A percentile compares a stretch with the other conserved stretches of the same genome.
These are phyloP conservation scores for Amblyteles armatorius DNA, from an alignment of 2,888 invertebrate genomes.

Conservation along the genomic window DNA sequence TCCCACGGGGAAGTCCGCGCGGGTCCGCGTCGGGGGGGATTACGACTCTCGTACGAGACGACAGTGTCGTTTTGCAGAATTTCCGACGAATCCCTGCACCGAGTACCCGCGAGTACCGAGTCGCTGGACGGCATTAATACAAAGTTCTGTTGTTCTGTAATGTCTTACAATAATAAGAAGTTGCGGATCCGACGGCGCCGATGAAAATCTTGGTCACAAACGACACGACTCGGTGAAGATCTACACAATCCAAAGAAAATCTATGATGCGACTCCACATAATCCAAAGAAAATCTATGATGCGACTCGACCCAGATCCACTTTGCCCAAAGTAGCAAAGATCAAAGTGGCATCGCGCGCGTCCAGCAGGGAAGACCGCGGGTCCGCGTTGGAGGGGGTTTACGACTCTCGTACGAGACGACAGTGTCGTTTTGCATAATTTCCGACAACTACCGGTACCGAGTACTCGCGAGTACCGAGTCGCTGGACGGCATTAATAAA, in stretches of 20 bases:
- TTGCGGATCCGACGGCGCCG: too few relatives aligned
- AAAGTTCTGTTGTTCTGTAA: too few relatives aligned
- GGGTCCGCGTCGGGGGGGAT: constrained; percentile 43
- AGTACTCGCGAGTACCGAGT: not conserved
- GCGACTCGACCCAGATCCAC: too few relatives aligned
- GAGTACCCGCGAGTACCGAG: not conserved
- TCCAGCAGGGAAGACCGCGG: constrained; percentile 20
- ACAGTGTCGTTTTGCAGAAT: constrained; percentile 14
- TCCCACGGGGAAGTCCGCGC: constrained; percentile 20
- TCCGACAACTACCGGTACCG: not conserved
- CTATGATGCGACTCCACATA: not conserved
- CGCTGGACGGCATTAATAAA: not conserved
- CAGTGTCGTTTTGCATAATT: constrained; percentile 21
- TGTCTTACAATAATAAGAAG: too few relatives aligned
- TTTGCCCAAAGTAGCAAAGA: too few relatives aligned
- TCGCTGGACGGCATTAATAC: not conserved
- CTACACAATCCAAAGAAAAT: not conserved
- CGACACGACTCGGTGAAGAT: not conserved
- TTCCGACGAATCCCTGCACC: constrained; percentile 1
- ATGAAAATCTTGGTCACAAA: not conserved
- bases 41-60: constrained; percentile 21
- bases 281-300: too few relatives aligned
- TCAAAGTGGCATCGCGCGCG: constrained; percentile 39
- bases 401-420: constrained; percentile 18
- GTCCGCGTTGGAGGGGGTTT: constrained; percentile 30